A percentile compares a stretch with the other conserved stretches of the same genome.
Conservation (phyloP, 2,113 vertebrate genomes). For the Dissostichus mawsoni region DNA sequence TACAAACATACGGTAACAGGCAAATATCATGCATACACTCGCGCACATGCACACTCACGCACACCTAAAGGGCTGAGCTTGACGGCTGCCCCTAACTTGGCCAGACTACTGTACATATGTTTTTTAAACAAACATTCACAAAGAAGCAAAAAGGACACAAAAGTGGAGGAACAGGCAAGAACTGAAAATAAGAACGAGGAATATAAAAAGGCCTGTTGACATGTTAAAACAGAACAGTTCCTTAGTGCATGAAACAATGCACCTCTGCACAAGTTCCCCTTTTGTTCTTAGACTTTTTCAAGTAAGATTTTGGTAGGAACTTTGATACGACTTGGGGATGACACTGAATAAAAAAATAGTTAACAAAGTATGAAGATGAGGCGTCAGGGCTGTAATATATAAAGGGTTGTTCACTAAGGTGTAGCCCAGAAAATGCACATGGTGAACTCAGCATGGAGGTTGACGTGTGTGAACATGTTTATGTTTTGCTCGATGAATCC, state of each 20-base stretch:
- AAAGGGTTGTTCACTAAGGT: conserved; percentile 57
- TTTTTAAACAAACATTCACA: conserved; percentile 55
- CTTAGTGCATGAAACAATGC: conserved; percentile 25
- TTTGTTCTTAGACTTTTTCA: conserved; percentile 41
- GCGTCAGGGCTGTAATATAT: conserved; percentile 35
- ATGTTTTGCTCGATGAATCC: conserved; percentile 40
- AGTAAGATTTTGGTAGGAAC: conserved; percentile 41
- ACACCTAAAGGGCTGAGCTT: conserved; percentile 73
- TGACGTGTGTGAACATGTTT: conserved; percentile 29
- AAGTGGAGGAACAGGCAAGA: conserved; percentile 58
- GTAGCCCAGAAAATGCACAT: conserved; percentile 70
- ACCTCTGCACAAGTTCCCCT: conserved; percentile 26
- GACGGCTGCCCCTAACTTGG: conserved; percentile 70
- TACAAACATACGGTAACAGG: conserved; percentile 72
- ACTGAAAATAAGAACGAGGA: conserved; percentile 33
- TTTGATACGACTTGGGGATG: conserved; percentile 6
- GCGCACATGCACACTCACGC: conserved; percentile 64
- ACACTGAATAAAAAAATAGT: conserved; percentile 15
- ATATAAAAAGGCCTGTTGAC: conserved; percentile 44
- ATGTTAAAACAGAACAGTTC: conserved; percentile 36
- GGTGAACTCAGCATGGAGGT: conserved; percentile 61
- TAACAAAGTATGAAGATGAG: conserved; percentile 44
- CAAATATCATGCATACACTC: conserved; percentile 67
- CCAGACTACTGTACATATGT: conserved; percentile 69
- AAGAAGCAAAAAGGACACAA: conserved; percentile 35